phyloP scores from a whole-genome alignment of 1,140 invertebrate genomes.

The Drosophila pachea region DNA sequence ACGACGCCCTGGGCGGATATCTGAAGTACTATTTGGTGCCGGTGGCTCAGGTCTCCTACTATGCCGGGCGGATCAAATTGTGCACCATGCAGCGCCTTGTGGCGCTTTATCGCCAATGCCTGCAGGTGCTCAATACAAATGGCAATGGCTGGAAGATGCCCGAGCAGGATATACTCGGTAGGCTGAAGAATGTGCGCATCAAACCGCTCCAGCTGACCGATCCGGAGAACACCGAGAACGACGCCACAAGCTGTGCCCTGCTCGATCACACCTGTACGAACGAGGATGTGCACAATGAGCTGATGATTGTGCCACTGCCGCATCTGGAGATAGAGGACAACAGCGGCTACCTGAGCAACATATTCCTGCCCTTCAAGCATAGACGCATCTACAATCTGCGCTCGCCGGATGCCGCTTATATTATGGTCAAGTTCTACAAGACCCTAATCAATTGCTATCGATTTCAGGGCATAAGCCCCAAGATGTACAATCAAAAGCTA shows the following conservation, averaged over 20 bases:
- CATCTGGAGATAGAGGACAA: conserved; percentile 57
- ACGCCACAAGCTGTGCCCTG: conserved; percentile 49
- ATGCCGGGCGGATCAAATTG: conserved; percentile 64
- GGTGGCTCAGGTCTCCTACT: conserved; percentile 68
- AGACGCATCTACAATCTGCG: conserved; percentile 69
- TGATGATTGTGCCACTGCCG: conserved; percentile 68
- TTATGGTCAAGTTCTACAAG: conserved; percentile 67
- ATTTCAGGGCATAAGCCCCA: conserved; percentile 51
- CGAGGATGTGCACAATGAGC: conserved; percentile 33
- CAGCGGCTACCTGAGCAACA: conserved; percentile 55
- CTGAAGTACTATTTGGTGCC: conserved; percentile 65
- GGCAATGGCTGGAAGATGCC: conserved; percentile 70
- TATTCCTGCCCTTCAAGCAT: conserved; percentile 68
- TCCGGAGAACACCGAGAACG: conserved; percentile 18
- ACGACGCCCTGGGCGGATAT: conserved; percentile 72
- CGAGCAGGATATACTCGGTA: conserved; percentile 35
- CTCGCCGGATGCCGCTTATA: conserved; percentile 44
- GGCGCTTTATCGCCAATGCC: conserved; percentile 56
- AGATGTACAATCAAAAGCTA: conserved; percentile 55
- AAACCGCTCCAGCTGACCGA: conserved; percentile 34
- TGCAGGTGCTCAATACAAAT: conserved; percentile 66
- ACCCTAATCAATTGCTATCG: conserved; percentile 60
- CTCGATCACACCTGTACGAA: conserved; percentile 42
- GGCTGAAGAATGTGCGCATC: conserved; percentile 34
- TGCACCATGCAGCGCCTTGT: conserved; percentile 54